Percentiles rank a stretch among this genome's conserved stretches.
phyloP scores from a whole-genome alignment of 2,797 vertebrate species.

The Gymnodraco acuticeps region DNA sequence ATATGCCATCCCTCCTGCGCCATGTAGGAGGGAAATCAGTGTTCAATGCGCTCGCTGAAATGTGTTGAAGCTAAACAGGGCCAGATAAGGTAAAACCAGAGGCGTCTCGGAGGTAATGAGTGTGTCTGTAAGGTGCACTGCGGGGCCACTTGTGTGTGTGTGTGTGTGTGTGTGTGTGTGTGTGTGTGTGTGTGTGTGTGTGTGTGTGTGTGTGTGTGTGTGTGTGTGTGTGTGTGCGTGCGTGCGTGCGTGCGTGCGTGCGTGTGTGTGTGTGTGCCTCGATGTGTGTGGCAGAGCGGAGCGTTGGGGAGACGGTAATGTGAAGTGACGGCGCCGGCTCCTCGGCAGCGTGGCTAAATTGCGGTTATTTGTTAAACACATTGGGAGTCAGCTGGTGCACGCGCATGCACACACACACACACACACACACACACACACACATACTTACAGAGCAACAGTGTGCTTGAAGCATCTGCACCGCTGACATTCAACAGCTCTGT shows the following conservation, averaged over 20 bases:
- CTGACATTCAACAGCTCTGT: slow-evolving; percentile 74
- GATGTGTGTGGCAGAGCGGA: slow-evolving; percentile 75
- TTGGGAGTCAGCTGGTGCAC: slow-evolving; percentile 90
- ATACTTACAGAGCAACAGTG: slow-evolving; percentile 45
- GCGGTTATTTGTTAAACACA: slow-evolving; percentile 97
- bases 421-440: slow-evolving; percentile 34
- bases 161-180: slow-evolving; percentile 35
- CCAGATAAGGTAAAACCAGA: slow-evolving; percentile 79
- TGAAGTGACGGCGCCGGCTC: slow-evolving; percentile 93
- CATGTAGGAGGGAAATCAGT: slow-evolving; percentile 72
- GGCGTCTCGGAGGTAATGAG: slow-evolving; percentile 76
- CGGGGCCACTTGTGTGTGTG: slow-evolving; percentile 36
- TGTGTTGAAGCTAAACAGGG: slow-evolving; percentile 74
- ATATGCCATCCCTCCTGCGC: slow-evolving; percentile 50
- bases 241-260: slow-evolving; percentile 36
- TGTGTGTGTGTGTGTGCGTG: slow-evolving; percentile 8
- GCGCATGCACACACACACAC: slow-evolving; percentile 35
- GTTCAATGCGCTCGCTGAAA: slow-evolving; percentile 63
- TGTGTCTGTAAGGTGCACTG: slow-evolving; percentile 77
- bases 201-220: too few relatives aligned
- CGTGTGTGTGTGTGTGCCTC: slow-evolving; percentile 16
- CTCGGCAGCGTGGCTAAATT: slow-evolving; percentile 93
- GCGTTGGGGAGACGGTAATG: slow-evolving; percentile 90
- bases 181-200: not conserved
- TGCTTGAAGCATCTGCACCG: slow-evolving; percentile 66